Base-by-base conservation (phyloP, 1,140 invertebrate genomes). In the Dendroctonus ponderosae region DNA sequence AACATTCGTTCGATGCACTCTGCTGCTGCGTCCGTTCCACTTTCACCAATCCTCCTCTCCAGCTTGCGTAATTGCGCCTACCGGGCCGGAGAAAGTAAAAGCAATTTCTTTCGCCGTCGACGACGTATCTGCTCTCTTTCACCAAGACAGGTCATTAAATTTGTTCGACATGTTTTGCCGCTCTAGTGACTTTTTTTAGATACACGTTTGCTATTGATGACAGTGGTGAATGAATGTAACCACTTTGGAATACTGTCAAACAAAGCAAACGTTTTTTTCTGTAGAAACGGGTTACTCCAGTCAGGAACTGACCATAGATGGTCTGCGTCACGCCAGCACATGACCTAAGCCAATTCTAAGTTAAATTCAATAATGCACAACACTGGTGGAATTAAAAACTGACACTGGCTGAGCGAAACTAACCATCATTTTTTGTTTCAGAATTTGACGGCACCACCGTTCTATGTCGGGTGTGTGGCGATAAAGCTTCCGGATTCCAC, bases 381-480 rank as follows among this genome's bases (percentile, higher is more conserved):
- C 26, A 26, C 26, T 26, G 26, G 26, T 3, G 26, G 26, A 26
- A n/a, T n/a, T n/a, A n/a, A n/a, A 26, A 26, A 26, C 26, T 26
- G 3, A 26, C 26, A 26, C 3, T 26, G 26, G 26, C 26, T 26
- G 26, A 26, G 26, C 26, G 1, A 26, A 26, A 26, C 3, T 46
- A 46, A 9, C 43, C 12, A 6, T 14, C 9, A 14, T 38, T 75
- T 80, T 81, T 78, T 78, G 73, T 91, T 93, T 37, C 90, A 98
- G 96, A 99, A 88, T 99, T 99, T 80, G 96, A 99, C 83, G 96
- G 96, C 38, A 98, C 96, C 52, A 98, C 95, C 37, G 94, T 98
- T 56, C 81, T 99, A 51, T 99, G 97, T 80, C 88, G 96, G 57
- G 97, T 99, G 0, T 99, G 97, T 80, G 97, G 96, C 41, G 97